Percentiles rank a stretch among this genome's conserved stretches.
These are phyloP conservation scores for Tetramorium alpestre DNA, from an alignment of 1,140 invertebrate genomes.

Conservation along the genomic window DNA sequence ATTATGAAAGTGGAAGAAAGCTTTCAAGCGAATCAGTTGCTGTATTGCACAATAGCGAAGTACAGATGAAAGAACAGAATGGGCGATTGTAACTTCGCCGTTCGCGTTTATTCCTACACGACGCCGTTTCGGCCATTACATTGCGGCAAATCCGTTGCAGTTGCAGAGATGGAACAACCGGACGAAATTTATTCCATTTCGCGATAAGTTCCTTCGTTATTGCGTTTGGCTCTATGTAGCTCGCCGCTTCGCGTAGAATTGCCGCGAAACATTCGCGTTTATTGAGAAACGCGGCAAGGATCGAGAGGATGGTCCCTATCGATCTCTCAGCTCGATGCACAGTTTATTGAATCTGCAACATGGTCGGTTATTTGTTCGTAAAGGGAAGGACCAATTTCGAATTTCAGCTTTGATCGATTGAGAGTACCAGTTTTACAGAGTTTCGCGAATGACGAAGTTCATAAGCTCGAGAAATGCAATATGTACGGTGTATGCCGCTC, in stretches of 20 bases:
- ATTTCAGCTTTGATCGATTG: slow-evolving; percentile 18
- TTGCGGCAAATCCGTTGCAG: background rate
- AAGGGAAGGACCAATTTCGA: background rate
- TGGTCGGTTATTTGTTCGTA: slow-evolving; percentile 2
- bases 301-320: slow-evolving; percentile 1
- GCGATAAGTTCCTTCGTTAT: slow-evolving; percentile 43
- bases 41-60: background rate
- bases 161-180: background rate
- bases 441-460: background rate
- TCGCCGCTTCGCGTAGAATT: background rate
- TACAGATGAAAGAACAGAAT: background rate
- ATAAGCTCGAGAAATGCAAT: background rate
- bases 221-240: background rate
- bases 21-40: slow-evolving; percentile 7
- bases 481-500: background rate
- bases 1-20: slow-evolving; percentile 2
- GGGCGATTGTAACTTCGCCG: background rate
- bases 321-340: background rate
- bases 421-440: background rate
- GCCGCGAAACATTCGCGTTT: background rate
- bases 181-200: slow-evolving; percentile 36
- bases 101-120: slow-evolving; percentile 31
- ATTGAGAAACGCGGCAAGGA: background rate
- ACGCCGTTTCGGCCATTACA: background rate
- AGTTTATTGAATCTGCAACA: slow-evolving; percentile 31